Evolutionary conservation across 2,888 invertebrate genomes (phyloP).

Genomic region (Drosophila siamana): DNA sequence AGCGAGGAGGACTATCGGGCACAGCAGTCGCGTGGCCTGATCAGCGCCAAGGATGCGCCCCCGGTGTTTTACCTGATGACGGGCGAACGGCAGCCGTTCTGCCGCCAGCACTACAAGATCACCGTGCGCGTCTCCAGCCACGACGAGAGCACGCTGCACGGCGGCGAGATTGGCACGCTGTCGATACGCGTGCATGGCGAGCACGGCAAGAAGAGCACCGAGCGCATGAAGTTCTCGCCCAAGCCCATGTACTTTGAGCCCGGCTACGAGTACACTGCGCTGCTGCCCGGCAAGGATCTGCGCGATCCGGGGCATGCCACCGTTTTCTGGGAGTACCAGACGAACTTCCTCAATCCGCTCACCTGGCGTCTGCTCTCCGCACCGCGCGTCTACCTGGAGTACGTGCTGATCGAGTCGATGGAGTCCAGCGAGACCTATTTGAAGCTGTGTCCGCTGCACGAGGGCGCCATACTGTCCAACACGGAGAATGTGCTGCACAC

Average conservation of each 20-base stretch:
- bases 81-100: constrained; percentile 89
- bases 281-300: constrained; percentile 89
- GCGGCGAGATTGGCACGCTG: constrained; percentile 92
- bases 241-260: constrained; percentile 88
- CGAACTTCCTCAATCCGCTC: constrained; percentile 92
- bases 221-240: constrained; percentile 87
- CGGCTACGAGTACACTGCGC: constrained; percentile 89
- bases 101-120: constrained; percentile 93
- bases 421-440: constrained; percentile 87
- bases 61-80: constrained; percentile 91
- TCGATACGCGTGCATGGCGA: constrained; percentile 89
- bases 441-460: constrained; percentile 89
- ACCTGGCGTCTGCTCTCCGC: constrained; percentile 92
- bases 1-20: constrained; percentile 87
- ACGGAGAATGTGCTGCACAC: constrained; percentile 83
- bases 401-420: constrained; percentile 90
- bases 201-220: constrained; percentile 87
- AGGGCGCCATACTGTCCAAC: constrained; percentile 89
- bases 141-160: constrained; percentile 89
- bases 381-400: constrained; percentile 91
- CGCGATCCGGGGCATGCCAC: constrained; percentile 89
- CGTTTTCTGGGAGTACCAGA: constrained; percentile 92
- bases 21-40: constrained; percentile 85
- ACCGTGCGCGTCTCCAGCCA: constrained; percentile 91
- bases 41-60: constrained; percentile 85